phyloP scores from a whole-genome alignment of 2,797 vertebrate species.

The Amazonetta brasiliensis region DNA sequence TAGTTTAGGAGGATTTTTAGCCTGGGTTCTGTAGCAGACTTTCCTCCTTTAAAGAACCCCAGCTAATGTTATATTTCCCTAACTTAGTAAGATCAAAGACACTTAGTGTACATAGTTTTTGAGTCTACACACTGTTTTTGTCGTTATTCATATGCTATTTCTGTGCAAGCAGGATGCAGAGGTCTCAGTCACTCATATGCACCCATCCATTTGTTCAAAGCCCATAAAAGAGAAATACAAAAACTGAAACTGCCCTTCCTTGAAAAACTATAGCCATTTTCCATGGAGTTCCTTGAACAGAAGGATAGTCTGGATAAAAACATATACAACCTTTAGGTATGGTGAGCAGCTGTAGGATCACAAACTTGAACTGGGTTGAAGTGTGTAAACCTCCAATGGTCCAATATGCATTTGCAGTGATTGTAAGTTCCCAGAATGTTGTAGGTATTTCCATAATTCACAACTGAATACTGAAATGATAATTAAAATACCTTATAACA shows the following conservation, averaged over 20 bases:
- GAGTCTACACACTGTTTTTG: neutral
- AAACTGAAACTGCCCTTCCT: neutral
- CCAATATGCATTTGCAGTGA: neutral
- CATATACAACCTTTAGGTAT: neutral
- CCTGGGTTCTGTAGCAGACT: accelerated
- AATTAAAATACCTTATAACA: neutral
- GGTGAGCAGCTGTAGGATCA: neutral
- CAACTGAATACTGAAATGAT: neutral
- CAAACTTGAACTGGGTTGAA: neutral
- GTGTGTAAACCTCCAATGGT: neutral
- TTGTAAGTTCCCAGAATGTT: neutral
- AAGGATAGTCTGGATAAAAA: neutral
- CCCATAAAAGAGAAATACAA: neutral
- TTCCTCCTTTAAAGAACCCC: neutral
- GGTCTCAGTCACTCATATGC: neutral
- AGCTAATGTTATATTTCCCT: neutral
- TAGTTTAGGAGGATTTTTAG: neutral
- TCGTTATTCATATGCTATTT: neutral
- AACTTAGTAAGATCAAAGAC: neutral
- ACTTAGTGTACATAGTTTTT: neutral
- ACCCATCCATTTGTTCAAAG: neutral
- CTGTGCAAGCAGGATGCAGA: neutral
- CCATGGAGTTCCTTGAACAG: accelerated
- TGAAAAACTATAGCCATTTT: neutral
- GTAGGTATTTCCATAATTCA: neutral